These are phyloP conservation scores for Scomberomorus guttatus DNA, from an alignment of 2,797 vertebrate species.

Conservation along the genomic window DNA sequence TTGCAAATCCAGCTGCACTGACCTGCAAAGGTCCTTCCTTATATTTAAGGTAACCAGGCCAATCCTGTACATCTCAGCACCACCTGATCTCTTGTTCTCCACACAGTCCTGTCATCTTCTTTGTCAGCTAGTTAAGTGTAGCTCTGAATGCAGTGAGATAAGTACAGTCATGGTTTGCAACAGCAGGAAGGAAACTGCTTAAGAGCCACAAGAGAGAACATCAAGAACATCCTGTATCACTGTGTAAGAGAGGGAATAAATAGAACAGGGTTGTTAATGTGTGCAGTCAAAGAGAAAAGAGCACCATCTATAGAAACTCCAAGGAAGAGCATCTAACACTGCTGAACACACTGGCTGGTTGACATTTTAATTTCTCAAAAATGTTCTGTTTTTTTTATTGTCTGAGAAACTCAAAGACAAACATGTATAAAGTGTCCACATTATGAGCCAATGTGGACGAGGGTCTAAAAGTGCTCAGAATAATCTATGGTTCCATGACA, in stretches of 20 bases:
- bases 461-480: too few species aligned
- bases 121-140: neutral
- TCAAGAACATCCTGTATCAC: conserved; percentile 11
- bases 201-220: neutral
- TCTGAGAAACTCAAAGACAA: too few species aligned
- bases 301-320: neutral
- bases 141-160: neutral
- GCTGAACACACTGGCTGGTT: too few species aligned
- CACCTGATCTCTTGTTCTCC: neutral
- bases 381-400: too few species aligned
- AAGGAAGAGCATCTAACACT: too few species aligned
- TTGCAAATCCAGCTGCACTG: neutral
- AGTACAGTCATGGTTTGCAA: neutral
- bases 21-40: neutral
- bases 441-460: too few species aligned
- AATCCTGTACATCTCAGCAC: neutral
- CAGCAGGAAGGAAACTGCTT: neutral
- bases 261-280: neutral
- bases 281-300: neutral
- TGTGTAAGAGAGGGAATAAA: conserved; percentile 18
- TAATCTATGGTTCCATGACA: too few species aligned
- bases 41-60: neutral
- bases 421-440: too few species aligned
- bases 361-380: too few species aligned
- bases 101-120: too few species aligned